Percentiles rank a stretch among this genome's conserved stretches.
Conservation (phyloP, 2,113 vertebrate species). For the Cettia cetti region DNA sequence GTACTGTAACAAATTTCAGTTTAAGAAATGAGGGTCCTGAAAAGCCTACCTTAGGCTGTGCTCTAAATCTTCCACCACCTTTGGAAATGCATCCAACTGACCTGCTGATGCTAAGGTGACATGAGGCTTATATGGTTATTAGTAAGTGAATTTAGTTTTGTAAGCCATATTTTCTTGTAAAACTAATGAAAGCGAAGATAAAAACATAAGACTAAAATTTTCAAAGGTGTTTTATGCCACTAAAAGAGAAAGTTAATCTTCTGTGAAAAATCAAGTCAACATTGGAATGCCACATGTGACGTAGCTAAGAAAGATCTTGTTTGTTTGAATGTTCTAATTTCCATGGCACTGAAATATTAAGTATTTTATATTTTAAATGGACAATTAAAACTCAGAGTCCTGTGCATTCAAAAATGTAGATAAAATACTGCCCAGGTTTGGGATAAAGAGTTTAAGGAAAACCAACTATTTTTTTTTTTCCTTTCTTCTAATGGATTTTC, state of each 20-base stretch:
- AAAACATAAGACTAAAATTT: not conserved
- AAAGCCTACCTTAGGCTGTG: not conserved
- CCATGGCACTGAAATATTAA: not conserved
- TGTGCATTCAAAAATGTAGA: not conserved
- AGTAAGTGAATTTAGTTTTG: not conserved
- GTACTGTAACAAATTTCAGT: not conserved
- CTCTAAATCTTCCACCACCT: not conserved
- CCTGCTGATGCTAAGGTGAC: not conserved
- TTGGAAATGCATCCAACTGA: not conserved
- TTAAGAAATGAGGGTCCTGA: not conserved
- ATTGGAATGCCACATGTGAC: not conserved
- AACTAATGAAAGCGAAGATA: not conserved
- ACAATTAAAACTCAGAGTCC: not conserved
- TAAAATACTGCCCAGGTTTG: not conserved
- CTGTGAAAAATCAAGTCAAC: not conserved
- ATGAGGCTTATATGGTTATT: not conserved
- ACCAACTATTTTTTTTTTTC: accelerated
- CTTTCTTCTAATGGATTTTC: not conserved
- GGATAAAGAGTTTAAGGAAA: not conserved
- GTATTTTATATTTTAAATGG: not conserved
- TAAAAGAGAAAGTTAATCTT: not conserved
- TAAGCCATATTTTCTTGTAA: not conserved
- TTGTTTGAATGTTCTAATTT: not conserved
- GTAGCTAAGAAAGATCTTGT: not conserved
- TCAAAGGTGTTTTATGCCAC: not conserved